Evolutionary conservation across 2,888 invertebrate species (phyloP).

Genomic region (Heliothis peltigera): DNA sequence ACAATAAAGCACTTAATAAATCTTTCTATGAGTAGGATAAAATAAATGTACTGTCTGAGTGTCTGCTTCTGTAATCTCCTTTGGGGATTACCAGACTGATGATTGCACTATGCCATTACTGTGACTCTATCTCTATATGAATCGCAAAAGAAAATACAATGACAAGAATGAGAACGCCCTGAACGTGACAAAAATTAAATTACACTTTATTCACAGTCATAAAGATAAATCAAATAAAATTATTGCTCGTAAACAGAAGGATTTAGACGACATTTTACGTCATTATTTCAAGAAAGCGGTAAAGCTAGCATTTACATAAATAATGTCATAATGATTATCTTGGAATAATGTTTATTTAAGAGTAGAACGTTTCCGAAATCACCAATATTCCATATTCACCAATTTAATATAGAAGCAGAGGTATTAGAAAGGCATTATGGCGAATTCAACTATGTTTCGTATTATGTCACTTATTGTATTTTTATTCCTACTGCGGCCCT

Average conservation of each 20-base stretch:
- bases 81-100: conserved; percentile 22
- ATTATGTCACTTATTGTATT: too few relatives aligned
- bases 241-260: conserved; percentile 9
- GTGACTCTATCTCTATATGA: conserved; percentile 10
- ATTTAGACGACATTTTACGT: background rate
- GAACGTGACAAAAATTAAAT: conserved; percentile 37
- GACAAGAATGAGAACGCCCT: too few relatives aligned
- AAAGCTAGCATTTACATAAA: background rate
- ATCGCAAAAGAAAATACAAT: conserved; percentile 37
- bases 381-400: conserved; percentile 1
- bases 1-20: too few relatives aligned
- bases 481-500: too few relatives aligned
- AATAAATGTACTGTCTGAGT: conserved; percentile 7
- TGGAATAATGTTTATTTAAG: background rate
- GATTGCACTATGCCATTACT: conserved; percentile 16
- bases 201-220: conserved; percentile 8
- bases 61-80: conserved; percentile 9
- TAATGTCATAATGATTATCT: too few relatives aligned
- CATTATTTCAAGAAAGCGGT: background rate
- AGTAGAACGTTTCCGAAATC: background rate
- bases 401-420: too few relatives aligned
- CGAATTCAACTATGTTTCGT: too few relatives aligned
- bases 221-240: conserved; percentile 53
- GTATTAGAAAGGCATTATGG: too few relatives aligned
- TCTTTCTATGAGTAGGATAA: conserved; percentile 6